Evolutionary conservation across 2,888 invertebrate genomes (phyloP), one percentile per base, ranked within the genome.

Genomic region (Hemithea aestivaria): DNA sequence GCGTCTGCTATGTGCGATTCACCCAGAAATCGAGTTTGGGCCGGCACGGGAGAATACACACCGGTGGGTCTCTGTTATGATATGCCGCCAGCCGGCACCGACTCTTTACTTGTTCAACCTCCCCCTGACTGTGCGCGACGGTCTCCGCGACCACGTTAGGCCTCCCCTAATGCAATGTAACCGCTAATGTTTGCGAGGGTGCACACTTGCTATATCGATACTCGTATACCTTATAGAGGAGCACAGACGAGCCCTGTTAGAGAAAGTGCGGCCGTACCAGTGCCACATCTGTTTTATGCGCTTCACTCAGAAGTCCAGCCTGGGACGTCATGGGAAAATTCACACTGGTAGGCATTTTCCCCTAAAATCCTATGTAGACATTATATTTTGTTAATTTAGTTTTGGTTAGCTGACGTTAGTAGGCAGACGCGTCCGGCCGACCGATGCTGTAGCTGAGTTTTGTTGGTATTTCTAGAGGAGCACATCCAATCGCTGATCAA

Each of bases 221-320:
- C 73, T 81, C 83, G 77, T 84, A 76, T 85, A 79, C 67, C 73
- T 87, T 88, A 84, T 88, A 88, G 88, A 88, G 87, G 88, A 88
- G 81, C 88, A 88, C 87, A 87, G 88, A 84, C 88, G 84, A 77
- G 87, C 87, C 87, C 87, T 88, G 85, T 87, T 88, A 87, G 88
- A 87, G 78, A 88, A 88, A 87, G 88, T 87, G 87, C 87, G 88
- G 79, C 91, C 91, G 62, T 91, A 91, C 87, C 91, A 91, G 83
- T 92, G 92, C 85, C 90, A 90, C 83, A 83, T 91, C 75, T 92
- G 92, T 81, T 89, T 90, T 79, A 92, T 92, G 83, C 89, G 91
- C 82, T 92, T 92, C 82, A 91, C 91, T 71, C 92, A 92, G 83
- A 92, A 92, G 85, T 91, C 91, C 83, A 91, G 91, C 77, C 88